Conservation (phyloP, 2,888 invertebrate genomes). For the Crepidodera aurea region DNA sequence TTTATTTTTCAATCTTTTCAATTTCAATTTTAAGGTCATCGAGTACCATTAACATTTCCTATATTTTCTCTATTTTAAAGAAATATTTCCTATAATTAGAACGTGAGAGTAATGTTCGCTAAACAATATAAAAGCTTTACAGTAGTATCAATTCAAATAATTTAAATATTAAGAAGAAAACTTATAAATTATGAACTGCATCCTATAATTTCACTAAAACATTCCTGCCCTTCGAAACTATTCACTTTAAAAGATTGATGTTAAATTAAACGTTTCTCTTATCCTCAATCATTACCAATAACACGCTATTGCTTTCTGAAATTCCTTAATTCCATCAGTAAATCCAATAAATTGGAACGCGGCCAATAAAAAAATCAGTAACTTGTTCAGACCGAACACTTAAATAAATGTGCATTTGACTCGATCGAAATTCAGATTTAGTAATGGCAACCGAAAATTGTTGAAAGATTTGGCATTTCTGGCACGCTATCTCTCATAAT, state of each 20-base stretch:
- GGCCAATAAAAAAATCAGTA: constrained; percentile 27
- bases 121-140: too few relatives aligned
- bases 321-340: constrained; percentile 21
- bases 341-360: constrained; percentile 25
- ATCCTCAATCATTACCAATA: constrained; percentile 11
- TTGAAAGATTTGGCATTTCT: constrained; percentile 17
- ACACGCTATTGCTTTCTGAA: constrained; percentile 9
- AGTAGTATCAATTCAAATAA: too few relatives aligned
- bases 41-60: too few relatives aligned
- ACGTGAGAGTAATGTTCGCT: too few relatives aligned
- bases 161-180: too few relatives aligned
- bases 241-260: constrained; percentile 2
- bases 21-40: too few relatives aligned
- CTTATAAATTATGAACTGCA: too few relatives aligned
- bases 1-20: too few relatives aligned
- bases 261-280: constrained; percentile 7
- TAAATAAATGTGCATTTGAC: constrained; percentile 13
- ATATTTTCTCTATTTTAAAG: too few relatives aligned
- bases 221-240: too few relatives aligned
- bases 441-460: constrained; percentile 7
- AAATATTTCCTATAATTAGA: too few relatives aligned
- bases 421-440: constrained; percentile 16
- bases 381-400: constrained; percentile 11
- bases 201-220: too few relatives aligned
- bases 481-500: constrained; percentile 5